These are phyloP conservation scores for Hippocampus zosterae DNA, from an alignment of 2,113 vertebrate genomes.

Conservation along the genomic window DNA sequence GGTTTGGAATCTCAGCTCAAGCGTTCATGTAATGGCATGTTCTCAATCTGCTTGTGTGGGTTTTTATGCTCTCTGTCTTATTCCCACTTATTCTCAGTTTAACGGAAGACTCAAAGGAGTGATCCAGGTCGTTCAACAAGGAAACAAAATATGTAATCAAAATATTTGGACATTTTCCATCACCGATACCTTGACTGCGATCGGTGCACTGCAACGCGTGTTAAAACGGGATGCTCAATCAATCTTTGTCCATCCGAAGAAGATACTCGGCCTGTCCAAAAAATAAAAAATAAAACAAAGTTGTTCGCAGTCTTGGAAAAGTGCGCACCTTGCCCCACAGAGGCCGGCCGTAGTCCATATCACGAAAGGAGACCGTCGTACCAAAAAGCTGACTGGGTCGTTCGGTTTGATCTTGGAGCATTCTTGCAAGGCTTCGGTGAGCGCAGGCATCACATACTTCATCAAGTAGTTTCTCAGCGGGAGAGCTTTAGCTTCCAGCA, in stretches of 20 bases:
- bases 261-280: background rate
- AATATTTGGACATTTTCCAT: background rate
- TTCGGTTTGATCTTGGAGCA: slow-evolving; percentile 83
- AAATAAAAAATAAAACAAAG: background rate
- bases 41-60: too few relatives aligned
- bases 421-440: slow-evolving; percentile 80
- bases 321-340: background rate
- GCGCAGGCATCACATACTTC: slow-evolving; percentile 86
- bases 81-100: too few relatives aligned
- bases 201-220: background rate
- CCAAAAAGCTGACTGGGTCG: slow-evolving; percentile 90
- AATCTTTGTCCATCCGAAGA: slow-evolving; percentile 3
- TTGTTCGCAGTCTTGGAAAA: background rate
- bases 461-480: slow-evolving; percentile 89
- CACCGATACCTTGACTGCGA: background rate
- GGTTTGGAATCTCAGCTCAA: too few relatives aligned
- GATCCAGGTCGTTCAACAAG: background rate
- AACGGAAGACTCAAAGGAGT: too few relatives aligned
- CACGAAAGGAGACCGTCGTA: slow-evolving; percentile 46
- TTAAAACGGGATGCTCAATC: background rate
- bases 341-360: background rate
- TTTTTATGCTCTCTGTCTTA: too few relatives aligned
- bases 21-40: too few relatives aligned
- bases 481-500: slow-evolving; percentile 76
- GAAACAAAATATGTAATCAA: background rate